Base-by-base conservation (phyloP, 2,888 invertebrate genomes). In the Lochmaea capreae region DNA sequence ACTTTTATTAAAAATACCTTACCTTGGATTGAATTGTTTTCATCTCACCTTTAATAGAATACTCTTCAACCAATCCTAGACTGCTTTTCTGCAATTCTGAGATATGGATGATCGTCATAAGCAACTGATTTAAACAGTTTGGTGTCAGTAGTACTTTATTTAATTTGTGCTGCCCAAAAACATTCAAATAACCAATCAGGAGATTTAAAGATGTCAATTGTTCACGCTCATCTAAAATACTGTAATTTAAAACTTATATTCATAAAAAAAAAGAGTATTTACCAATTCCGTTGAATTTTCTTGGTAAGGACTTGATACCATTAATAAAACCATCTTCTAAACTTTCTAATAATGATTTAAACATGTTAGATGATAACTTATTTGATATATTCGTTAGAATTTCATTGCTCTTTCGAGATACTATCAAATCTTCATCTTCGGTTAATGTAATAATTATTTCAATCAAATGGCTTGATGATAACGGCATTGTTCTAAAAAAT, bases 401-500 rank as follows among this genome's bases (percentile, higher is more conserved):
- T 22, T 77, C 65, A 22, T 81, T 83, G 77, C 90, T 89, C 66
- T 83, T 81, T 5, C 81, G 76, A 14, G 89, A 82, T 14, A 94
- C 90, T 75, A 89, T 87, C 0, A 84, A 80, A 75, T 89, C 87
- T 10, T 90, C 90, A 86, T 95, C 94, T 83, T 93, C 92, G 0
- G 92, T 90, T 42, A 95, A 86, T 0, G 91, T 88, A 76, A 95
- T 90, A 9, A 94, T 85, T 46, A 92, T 90, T 85, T 94, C 94
- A 3, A 94, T 85, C 9, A 92, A 87, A 76, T 89, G 86, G n/a
- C 90, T 87, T 63, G 92, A 87, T 66, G 91, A 92, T 0, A 88
- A 86, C 22, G 89, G 89, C 87, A 94, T 90, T 75, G 93, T 91
- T 73, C 92, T 92, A 72, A 76, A 87, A 84, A 72, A 62, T 77